phyloP scores from a whole-genome alignment of 2,888 invertebrate species.

The Rhingia rostrata region DNA sequence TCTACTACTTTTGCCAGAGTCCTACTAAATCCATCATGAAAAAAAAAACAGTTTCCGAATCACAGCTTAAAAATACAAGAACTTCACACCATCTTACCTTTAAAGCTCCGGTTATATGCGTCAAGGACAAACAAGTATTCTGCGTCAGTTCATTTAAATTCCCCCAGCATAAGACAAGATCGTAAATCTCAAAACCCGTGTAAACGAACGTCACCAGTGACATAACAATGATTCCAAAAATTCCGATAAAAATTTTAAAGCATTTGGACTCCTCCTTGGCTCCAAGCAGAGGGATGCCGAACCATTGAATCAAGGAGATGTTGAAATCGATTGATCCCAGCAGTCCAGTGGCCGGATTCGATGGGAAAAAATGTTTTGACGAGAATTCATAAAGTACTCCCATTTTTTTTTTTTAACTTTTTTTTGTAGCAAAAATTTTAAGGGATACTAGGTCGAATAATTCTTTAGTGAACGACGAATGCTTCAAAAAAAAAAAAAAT shows the following conservation, averaged over 20 bases:
- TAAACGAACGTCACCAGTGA: slow-evolving; percentile 62
- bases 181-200: slow-evolving; percentile 74
- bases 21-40: too few relatives aligned
- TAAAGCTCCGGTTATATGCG: slow-evolving; percentile 64
- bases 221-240: slow-evolving; percentile 60
- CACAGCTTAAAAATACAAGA: too few relatives aligned
- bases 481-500: too few relatives aligned
- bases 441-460: too few relatives aligned
- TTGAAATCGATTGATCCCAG: slow-evolving; percentile 78
- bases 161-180: slow-evolving; percentile 60
- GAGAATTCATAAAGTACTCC: slow-evolving; percentile 8
- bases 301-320: slow-evolving; percentile 76
- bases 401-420: not conserved
- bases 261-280: slow-evolving; percentile 73
- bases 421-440: too few relatives aligned
- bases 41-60: too few relatives aligned
- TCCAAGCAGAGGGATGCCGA: slow-evolving; percentile 77
- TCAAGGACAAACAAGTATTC: slow-evolving; percentile 74
- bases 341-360: slow-evolving; percentile 76
- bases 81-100: not conserved
- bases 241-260: slow-evolving; percentile 41
- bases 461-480: too few relatives aligned
- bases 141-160: slow-evolving; percentile 74
- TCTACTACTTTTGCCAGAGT: too few relatives aligned
- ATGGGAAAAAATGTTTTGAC: slow-evolving; percentile 68